Evolutionary conservation across 2,888 invertebrate genomes (phyloP).

Genomic region (Pristionchus arcanus): DNA sequence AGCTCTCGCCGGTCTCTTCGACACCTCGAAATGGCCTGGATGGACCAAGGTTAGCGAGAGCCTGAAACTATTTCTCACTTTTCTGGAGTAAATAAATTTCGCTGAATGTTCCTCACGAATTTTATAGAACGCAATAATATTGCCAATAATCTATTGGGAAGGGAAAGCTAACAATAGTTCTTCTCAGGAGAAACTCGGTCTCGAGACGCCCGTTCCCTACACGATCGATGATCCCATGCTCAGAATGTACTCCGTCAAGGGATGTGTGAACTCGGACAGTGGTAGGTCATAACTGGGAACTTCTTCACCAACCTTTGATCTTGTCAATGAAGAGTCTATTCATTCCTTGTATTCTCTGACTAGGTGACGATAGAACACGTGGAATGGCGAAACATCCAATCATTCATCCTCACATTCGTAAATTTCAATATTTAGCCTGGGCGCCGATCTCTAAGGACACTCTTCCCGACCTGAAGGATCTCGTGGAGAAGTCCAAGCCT

Average conservation of each 20-base stretch:
- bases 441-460: conserved; percentile 52
- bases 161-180: background rate
- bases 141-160: too few species aligned
- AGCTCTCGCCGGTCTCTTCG: conserved; percentile 66
- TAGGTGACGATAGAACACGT: too few species aligned
- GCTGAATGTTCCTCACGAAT: too few species aligned
- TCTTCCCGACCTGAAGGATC: conserved; percentile 50
- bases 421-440: conserved; percentile 34
- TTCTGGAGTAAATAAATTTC: too few species aligned
- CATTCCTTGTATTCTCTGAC: too few species aligned
- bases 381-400: too few species aligned
- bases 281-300: background rate
- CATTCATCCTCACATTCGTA: too few species aligned
- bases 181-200: conserved; percentile 1
- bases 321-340: background rate
- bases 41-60: conserved; percentile 60
- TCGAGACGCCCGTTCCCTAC: conserved; percentile 72
- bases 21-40: conserved; percentile 65
- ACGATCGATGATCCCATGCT: conserved; percentile 72
- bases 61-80: too few species aligned
- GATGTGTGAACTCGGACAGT: conserved; percentile 57
- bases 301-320: background rate
- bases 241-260: conserved; percentile 71
- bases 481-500: background rate
- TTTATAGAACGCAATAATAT: too few species aligned